Conservation (phyloP, 2,888 invertebrate genomes). For the Calliopum simillimum region DNA sequence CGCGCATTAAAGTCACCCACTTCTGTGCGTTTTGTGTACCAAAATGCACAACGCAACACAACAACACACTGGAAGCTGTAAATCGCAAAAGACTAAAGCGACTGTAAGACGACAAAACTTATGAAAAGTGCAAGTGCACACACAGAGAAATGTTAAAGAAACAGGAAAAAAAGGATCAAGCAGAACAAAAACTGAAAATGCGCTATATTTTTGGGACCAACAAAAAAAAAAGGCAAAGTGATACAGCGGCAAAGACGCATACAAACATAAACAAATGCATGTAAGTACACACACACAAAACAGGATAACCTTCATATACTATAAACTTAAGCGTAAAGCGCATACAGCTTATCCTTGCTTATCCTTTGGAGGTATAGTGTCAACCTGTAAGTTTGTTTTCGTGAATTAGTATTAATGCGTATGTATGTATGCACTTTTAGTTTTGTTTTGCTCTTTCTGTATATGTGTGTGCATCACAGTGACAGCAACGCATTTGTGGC, state of each 20-base stretch:
- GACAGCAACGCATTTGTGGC: slow-evolving; percentile 17
- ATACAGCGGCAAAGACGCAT: neutral
- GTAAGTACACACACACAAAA: neutral
- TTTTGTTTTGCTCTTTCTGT: neutral
- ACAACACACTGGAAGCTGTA: slow-evolving; percentile 1
- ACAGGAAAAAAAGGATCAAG: too few species aligned
- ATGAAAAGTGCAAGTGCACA: slow-evolving; percentile 4
- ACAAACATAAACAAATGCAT: neutral
- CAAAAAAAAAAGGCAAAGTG: neutral
- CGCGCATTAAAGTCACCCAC: slow-evolving; percentile 2
- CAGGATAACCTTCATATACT: neutral
- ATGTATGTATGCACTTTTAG: neutral
- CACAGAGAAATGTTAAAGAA: neutral
- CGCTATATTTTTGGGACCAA: too few species aligned
- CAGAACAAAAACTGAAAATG: too few species aligned
- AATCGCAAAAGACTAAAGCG: neutral
- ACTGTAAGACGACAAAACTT: neutral
- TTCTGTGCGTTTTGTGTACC: neutral
- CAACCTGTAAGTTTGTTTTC: neutral
- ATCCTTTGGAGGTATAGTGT: slow-evolving; percentile 1
- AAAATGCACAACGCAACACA: neutral
- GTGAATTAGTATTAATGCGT: neutral
- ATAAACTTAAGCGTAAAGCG: slow-evolving; percentile 2
- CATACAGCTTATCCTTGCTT: slow-evolving; percentile 18
- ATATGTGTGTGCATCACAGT: neutral